Evolutionary conservation across 2,797 vertebrate genomes (phyloP), one percentile per base, ranked within the genome.

Genomic region (Eutrigla gurnardus): DNA sequence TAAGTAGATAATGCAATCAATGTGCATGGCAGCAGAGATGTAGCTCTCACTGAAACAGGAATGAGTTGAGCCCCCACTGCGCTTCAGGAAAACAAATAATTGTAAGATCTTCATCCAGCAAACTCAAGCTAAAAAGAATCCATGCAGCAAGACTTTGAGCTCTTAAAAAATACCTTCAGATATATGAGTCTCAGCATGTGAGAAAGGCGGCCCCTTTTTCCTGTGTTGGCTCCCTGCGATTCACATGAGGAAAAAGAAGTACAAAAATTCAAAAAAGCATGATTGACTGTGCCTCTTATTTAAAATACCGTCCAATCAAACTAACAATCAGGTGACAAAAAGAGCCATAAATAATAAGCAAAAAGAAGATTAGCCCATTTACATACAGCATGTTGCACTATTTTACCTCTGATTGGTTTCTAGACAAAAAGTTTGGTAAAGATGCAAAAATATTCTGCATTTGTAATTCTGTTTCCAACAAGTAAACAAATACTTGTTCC

Each of bases 171-270:
- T 93, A 94, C 93, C 93, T 93, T 94, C 93, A 80, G 92, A 92
- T 88, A 93, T 90, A 89, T 93, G 92, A 90, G 87, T 92, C 91
- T 94, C 93, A 79, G 90, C 88, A 69, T 93, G 91, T 81, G 93
- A 92, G 88, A 92, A 93, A 89, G 92, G 81, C 76, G 89, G 89
- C 78, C 92, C 92, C 84, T 93, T 93, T 93, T 92, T 94, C 92
- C 83, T 94, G 91, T 91, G 91, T 78, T 91, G 93, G 89, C 88
- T 86, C 73, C 92, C 92, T 93, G 90, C 77, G 90, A 83, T 88
- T 93, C 83, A 92, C 66, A 92, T 84, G 18, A 87, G 58, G 50
- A 40, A 49, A 70, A 65, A 75, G 57, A 90, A 83, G 81, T 80
- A 77, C 18, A 92, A 64, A 25, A 86, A 84, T 89, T 89, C 77